phyloP scores from a whole-genome alignment of 2,113 vertebrate genomes.

The Tupaia chinensis region DNA sequence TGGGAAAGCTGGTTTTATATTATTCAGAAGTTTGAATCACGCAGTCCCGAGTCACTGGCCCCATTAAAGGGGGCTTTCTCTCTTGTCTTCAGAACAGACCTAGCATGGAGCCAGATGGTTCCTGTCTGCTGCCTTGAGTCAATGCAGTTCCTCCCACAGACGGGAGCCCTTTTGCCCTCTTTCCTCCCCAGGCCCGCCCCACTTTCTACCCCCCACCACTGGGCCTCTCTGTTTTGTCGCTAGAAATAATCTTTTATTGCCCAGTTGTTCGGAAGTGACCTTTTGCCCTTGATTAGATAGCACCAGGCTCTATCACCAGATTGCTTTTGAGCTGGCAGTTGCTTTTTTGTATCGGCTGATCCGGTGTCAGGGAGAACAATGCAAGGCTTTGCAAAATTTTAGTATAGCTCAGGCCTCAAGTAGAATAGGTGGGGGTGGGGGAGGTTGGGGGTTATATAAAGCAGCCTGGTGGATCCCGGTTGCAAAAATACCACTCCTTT shows the following conservation, averaged over 20 bases:
- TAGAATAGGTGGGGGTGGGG: constrained; percentile 80
- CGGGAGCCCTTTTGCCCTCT: constrained; percentile 87
- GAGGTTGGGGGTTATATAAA: constrained; percentile 68
- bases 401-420: constrained; percentile 85
- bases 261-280: constrained; percentile 99
- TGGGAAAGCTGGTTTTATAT: constrained; percentile 85
- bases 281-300: constrained; percentile 99
- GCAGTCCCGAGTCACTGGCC: constrained; percentile 85
- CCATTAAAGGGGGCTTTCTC: constrained; percentile 86
- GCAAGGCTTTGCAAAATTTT: constrained; percentile 91
- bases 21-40: constrained; percentile 83
- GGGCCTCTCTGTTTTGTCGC: constrained; percentile 93
- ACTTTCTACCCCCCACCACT: constrained; percentile 85
- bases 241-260: constrained; percentile 99
- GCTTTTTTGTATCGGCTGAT: constrained; percentile 92
- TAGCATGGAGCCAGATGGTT: constrained; percentile 96
- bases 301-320: constrained; percentile 95
- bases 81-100: constrained; percentile 89
- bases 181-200: constrained; percentile 73
- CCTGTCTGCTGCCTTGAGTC: constrained; percentile 97
- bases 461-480: constrained; percentile 47
- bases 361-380: constrained; percentile 95
- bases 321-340: constrained; percentile 93
- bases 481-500: constrained; percentile 76
- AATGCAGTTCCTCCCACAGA: constrained; percentile 95